Conservation (phyloP, 1,140 invertebrate species). For the Campodea augens region DNA sequence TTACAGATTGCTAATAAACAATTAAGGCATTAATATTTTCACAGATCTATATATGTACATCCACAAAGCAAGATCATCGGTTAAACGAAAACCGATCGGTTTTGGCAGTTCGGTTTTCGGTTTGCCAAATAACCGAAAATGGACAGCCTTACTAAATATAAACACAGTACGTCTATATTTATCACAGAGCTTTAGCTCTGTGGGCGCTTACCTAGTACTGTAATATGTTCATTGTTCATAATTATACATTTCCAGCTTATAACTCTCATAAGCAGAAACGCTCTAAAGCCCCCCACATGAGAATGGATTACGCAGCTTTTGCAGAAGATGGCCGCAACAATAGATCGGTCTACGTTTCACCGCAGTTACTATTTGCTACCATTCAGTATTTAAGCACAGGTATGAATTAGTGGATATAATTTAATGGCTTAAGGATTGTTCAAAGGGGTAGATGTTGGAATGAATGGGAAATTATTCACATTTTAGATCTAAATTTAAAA, state of each 20-base stretch:
- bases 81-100: too few species aligned
- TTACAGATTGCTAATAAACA: too few species aligned
- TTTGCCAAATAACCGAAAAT: too few species aligned
- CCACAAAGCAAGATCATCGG: too few species aligned
- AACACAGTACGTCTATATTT: too few species aligned
- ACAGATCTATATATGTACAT: too few species aligned
- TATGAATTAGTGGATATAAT: slow-evolving; percentile 31
- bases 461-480: not conserved
- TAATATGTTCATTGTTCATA: too few species aligned
- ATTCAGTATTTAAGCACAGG: slow-evolving; percentile 86
- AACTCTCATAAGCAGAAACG: slow-evolving; percentile 55
- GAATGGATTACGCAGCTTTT: slow-evolving; percentile 65
- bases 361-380: slow-evolving; percentile 76
- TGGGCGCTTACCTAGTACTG: too few species aligned
- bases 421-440: not conserved
- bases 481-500: not conserved
- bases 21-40: too few species aligned
- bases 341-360: slow-evolving; percentile 64
- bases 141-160: too few species aligned
- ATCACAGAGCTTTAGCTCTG: too few species aligned
- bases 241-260: slow-evolving; percentile 54
- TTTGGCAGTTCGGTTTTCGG: too few species aligned
- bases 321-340: slow-evolving; percentile 61
- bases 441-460: not conserved
- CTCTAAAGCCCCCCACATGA: slow-evolving; percentile 37